Base-by-base conservation (phyloP, 2,888 invertebrate species). In the Chymomyza caudatula region DNA sequence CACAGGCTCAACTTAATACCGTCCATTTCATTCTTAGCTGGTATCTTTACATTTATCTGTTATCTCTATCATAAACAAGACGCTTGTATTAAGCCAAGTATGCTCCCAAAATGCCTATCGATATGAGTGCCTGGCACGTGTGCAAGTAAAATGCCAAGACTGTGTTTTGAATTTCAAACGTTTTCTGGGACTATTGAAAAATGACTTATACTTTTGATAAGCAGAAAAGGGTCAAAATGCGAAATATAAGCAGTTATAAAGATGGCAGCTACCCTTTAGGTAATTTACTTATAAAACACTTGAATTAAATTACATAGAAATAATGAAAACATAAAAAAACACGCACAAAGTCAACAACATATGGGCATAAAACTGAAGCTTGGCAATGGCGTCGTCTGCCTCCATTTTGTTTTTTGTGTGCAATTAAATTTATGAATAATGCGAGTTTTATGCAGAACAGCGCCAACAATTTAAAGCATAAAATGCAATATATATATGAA, bases 151-250 rank as follows among this genome's bases (percentile, higher is more conserved):
- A 29, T 37, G 29, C 29, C 11, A 37, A 37, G 29, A 37, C 29
- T 37, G 29, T 51, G 51, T 51, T 51, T 51, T 51, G 51, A 51
- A 51, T 51, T 51, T 51, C 51, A 51, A 51, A 20, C 51, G 51
- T 47, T 15, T 13, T 17, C 47, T 19, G 47, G 19, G 19, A 5
- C 15, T 29, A 53, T 59, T 72, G 69, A 69, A 66, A 72, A 72
- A 74, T 65, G 42, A 42, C 42, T 19, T 8, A 59, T 37, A 11
- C 58, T 60, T 74, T 74, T 71, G 68, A 71, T 63, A 65, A 61
- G 44, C n/a, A n/a, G n/a, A 47, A 56, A 51, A 13, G 47, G 25
- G 44, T 52, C 23, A 44, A 52, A 5, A 52, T n/a, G 15, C 52
- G n/a, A 22, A 6, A n/a, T 23, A 17, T 51, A 51, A 17, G 13